A percentile compares a stretch with the other conserved stretches of the same genome.
Evolutionary conservation across 2,888 invertebrate species (phyloP).

Genomic region (Orchesellides sinensis): DNA sequence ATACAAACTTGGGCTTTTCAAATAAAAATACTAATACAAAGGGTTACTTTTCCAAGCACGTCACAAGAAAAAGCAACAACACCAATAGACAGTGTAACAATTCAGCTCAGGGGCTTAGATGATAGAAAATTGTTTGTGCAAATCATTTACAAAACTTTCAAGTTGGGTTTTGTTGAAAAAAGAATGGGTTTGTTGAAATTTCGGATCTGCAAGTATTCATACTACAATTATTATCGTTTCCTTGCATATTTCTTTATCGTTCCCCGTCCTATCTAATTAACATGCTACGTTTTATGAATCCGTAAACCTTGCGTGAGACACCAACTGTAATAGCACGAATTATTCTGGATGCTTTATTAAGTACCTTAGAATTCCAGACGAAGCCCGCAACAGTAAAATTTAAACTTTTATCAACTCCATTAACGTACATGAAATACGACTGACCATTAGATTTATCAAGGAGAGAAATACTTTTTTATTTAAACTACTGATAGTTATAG

Average conservation of each 20-base stretch:
- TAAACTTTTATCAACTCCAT: slow-evolving; percentile 57
- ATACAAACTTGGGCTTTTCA: background rate
- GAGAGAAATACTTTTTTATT: background rate
- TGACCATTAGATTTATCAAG: slow-evolving; percentile 56
- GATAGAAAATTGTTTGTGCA: too few relatives aligned
- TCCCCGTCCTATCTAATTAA: too few relatives aligned
- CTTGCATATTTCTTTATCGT: too few relatives aligned
- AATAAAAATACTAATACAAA: background rate
- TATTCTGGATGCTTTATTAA: too few relatives aligned
- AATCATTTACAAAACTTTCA: too few relatives aligned
- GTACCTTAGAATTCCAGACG: slow-evolving; percentile 10
- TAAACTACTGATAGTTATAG: slow-evolving; percentile 11
- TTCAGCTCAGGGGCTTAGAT: background rate
- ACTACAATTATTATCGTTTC: too few relatives aligned
- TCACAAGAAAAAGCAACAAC: slow-evolving; percentile 63
- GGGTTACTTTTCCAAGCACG: slow-evolving; percentile 58
- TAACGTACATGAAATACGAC: slow-evolving; percentile 53
- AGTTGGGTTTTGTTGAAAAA: too few relatives aligned
- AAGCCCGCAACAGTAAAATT: slow-evolving; percentile 55
- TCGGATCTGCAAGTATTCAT: too few relatives aligned
- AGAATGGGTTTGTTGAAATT: too few relatives aligned
- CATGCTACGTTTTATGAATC: too few relatives aligned
- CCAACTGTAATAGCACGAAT: too few relatives aligned
- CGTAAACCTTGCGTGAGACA: too few relatives aligned
- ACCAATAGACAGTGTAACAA: slow-evolving; percentile 40